These are phyloP conservation scores for Pseudomugil tenellus DNA, from an alignment of 2,797 vertebrate species.

Conservation along the genomic window DNA sequence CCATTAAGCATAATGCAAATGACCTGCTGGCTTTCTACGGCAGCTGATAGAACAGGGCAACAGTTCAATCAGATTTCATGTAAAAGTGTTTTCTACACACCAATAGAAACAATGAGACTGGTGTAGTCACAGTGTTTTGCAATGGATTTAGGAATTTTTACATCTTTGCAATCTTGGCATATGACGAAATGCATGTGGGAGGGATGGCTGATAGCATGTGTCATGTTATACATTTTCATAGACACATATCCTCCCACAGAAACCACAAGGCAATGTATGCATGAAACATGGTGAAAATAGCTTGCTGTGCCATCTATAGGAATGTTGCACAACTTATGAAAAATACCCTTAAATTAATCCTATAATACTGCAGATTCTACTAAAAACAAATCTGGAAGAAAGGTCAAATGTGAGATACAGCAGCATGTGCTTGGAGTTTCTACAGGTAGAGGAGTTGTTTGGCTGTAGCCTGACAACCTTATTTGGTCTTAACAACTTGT, in stretches of 20 bases:
- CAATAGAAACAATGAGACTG: constrained; percentile 29
- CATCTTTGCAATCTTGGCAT: constrained; percentile 37
- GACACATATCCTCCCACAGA: constrained; percentile 49
- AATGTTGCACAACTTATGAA: constrained; percentile 1
- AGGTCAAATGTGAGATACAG: constrained; percentile 19
- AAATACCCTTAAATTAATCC: constrained; percentile 25
- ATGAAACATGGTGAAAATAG: constrained; percentile 33
- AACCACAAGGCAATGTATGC: constrained; percentile 39
- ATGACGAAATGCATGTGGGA: constrained; percentile 50
- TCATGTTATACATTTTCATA: constrained; percentile 41
- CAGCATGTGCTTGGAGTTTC: constrained; percentile 42
- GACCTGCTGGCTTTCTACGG: constrained; percentile 47
- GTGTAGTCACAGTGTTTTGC: constrained; percentile 24
- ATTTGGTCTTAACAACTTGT: constrained; percentile 76
- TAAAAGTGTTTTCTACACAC: constrained; percentile 32
- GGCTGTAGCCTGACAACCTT: constrained; percentile 67
- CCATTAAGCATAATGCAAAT: constrained; percentile 61
- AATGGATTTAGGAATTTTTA: constrained; percentile 34
- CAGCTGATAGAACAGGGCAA: constrained; percentile 37
- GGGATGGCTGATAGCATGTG: constrained; percentile 47
- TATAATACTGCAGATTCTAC: constrained; percentile 4
- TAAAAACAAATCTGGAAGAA: constrained; percentile 37
- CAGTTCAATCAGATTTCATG: constrained; percentile 40
- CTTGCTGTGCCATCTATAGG: constrained; percentile 25
- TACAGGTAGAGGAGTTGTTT: constrained; percentile 62